Base-by-base conservation (phyloP, 2,888 invertebrate genomes). In the Cylloceria caligata region DNA sequence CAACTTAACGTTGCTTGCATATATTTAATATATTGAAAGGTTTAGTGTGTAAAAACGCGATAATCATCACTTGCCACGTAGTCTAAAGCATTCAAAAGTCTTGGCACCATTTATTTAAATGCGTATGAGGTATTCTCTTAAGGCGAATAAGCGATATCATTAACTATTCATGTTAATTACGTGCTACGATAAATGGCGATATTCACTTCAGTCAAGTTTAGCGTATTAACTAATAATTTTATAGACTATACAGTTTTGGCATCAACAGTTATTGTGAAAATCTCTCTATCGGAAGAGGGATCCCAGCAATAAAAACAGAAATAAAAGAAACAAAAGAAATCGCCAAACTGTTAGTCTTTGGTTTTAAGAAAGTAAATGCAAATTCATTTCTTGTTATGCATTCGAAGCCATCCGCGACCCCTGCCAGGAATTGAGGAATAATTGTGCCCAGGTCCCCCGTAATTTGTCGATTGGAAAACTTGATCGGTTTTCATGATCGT, bases 191-290 rank as follows among this genome's bases (percentile, higher is more conserved):
- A n/a, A 57, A 30, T 5, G 30, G 24, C 24, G 24, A 57, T 57
- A 57, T 30, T 57, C 30, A 4, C n/a, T 9, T 30, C 55, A 30
- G 55, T 16, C 30, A n/a, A 27, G 1, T 6, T 1, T 11, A 57
- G n/a, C 30, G 6, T 57, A 34, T 2, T 36, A 30, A 19, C n/a
- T 34, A 36, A 9, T 34, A 19, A 34, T 7, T 34, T 34, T 11
- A 5, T 16, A 19, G 60, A 60, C 60, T 60, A 52, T 21, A 9
- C 34, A 60, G 16, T 16, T 60, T 60, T 60, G 60, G 60, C 60
- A 60, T 60, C 19, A 16, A 34, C 7, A 16, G 11, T 34, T 36
- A 7, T 60, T 19, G 34, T 16, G 16, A 60, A 7, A 36, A 34
- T 60, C 60, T 60, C 60, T 9, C 6, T 19, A 34, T 34, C 19